A percentile compares a stretch with the other conserved stretches of the same genome.
Evolutionary conservation across 1,140 invertebrate species (phyloP).

Genomic region (Lordiphosa stackelbergi): DNA sequence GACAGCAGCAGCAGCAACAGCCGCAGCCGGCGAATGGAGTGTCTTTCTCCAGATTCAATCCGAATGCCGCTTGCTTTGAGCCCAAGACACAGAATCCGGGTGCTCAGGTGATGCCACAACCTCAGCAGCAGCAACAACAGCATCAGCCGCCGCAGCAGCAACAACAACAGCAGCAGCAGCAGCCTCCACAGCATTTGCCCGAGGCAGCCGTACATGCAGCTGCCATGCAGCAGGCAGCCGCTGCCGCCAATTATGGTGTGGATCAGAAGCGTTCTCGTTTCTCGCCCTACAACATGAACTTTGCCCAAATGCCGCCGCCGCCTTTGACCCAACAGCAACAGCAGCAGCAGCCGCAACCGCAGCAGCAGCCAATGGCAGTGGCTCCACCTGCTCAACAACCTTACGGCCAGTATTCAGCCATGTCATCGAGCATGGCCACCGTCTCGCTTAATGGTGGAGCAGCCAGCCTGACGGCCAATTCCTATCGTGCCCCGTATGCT

Average conservation of each 20-base stretch:
- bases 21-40: conserved; percentile 47
- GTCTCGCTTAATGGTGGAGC: conserved; percentile 57
- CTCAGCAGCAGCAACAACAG: not conserved
- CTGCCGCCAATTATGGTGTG: conserved; percentile 48
- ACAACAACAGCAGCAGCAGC: conserved; percentile 17
- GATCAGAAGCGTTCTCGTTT: conserved; percentile 65
- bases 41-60: conserved; percentile 60
- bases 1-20: conserved; percentile 43
- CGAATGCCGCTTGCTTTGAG: conserved; percentile 64
- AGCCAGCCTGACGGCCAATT: conserved; percentile 18
- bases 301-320: conserved; percentile 57
- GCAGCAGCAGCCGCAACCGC: conserved; percentile 18
- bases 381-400: conserved; percentile 33
- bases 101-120: conserved; percentile 15
- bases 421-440: conserved; percentile 63
- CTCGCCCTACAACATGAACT: conserved; percentile 54
- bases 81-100: conserved; percentile 46
- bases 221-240: conserved; percentile 11
- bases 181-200: conserved; percentile 31
- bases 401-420: conserved; percentile 58
- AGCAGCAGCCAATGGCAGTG: conserved; percentile 30
- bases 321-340: conserved; percentile 46
- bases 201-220: conserved; percentile 35
- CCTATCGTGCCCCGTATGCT: conserved; percentile 46
- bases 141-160: conserved; percentile 39